Percentiles rank a stretch among this genome's conserved stretches.
Conservation (phyloP, 2,797 vertebrate species). For the Helarctos malayanus region DNA sequence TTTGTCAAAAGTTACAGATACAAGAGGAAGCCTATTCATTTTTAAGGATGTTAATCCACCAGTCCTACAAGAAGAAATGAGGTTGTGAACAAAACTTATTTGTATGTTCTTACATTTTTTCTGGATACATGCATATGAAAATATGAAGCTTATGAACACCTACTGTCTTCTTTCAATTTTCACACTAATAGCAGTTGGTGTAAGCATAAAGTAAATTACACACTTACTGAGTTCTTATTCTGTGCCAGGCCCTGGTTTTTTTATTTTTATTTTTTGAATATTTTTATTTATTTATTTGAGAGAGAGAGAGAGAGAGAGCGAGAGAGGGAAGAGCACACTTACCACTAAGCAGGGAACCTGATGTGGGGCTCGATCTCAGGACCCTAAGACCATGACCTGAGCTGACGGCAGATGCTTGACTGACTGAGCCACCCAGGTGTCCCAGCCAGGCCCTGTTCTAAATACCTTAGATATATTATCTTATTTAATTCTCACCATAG, state of each 20-base stretch:
- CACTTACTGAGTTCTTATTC: background rate
- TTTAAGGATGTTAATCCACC: background rate
- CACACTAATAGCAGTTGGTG: background rate
- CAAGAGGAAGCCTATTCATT: background rate
- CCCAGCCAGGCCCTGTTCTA: background rate
- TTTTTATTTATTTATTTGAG: background rate
- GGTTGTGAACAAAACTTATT: constrained; percentile 8
- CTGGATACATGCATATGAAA: background rate
- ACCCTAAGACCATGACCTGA: background rate
- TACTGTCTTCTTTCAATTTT: constrained; percentile 1
- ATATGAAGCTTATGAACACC: background rate
- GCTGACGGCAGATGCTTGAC: background rate
- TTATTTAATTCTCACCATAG: background rate
- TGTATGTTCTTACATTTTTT: background rate
- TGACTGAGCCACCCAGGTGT: background rate
- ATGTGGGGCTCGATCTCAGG: background rate
- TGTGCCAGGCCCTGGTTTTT: background rate
- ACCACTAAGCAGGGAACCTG: background rate
- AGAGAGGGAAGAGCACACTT: background rate
- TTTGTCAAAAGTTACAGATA: background rate
- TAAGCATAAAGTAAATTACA: background rate
- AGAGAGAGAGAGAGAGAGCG: background rate
- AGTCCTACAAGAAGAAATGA: background rate
- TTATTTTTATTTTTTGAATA: background rate
- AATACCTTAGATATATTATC: background rate